phyloP scores from a whole-genome alignment of 2,797 vertebrate species.

The Chiropotes sagulatus region DNA sequence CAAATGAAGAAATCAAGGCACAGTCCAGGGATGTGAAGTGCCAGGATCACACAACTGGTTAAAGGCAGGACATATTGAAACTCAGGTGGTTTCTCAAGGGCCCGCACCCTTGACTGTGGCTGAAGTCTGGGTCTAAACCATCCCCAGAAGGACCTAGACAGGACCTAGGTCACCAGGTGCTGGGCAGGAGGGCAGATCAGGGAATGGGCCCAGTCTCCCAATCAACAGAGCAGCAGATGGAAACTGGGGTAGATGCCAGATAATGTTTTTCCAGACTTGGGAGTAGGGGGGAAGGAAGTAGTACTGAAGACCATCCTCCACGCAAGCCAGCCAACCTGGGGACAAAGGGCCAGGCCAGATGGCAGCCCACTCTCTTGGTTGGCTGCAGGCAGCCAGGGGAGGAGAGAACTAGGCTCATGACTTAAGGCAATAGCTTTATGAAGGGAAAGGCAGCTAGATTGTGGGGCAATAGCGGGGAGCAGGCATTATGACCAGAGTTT shows the following conservation, averaged over 20 bases:
- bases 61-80: not conserved
- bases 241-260: not conserved
- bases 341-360: conserved; percentile 39
- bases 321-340: not conserved
- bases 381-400: not conserved
- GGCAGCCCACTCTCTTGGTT: conserved; percentile 32
- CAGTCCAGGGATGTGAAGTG: not conserved
- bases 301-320: not conserved
- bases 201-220: not conserved
- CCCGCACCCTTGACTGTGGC: not conserved
- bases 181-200: not conserved
- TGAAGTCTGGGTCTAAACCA: not conserved
- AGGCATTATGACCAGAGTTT: not conserved
- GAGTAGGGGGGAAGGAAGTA: not conserved
- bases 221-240: conserved; percentile 37
- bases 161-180: not conserved
- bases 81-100: not conserved
- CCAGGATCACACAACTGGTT: not conserved
- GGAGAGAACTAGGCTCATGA: not conserved
- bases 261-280: not conserved
- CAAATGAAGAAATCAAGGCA: not conserved
- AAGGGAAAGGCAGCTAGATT: not conserved
- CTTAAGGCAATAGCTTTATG: not conserved
- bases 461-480: not conserved
- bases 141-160: not conserved